Percentiles rank a stretch among this genome's conserved stretches.
Evolutionary conservation across 2,113 vertebrate genomes (phyloP).

Genomic region (Quiscalus mexicanus): DNA sequence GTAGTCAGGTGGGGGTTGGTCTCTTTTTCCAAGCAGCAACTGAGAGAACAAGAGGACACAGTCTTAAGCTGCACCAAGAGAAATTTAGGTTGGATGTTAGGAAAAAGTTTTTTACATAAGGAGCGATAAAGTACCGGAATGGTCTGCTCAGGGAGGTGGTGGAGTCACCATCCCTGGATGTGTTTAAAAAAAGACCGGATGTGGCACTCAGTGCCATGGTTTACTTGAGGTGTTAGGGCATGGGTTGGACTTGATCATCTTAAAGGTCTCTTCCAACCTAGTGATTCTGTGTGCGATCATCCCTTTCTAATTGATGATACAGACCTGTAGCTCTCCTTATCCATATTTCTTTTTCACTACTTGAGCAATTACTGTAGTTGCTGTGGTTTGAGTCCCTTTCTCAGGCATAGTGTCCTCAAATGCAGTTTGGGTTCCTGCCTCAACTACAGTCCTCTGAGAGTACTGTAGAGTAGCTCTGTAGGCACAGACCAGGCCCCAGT

Average conservation of each 20-base stretch:
- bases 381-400: neutral
- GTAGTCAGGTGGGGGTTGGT: too few relatives aligned
- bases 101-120: neutral
- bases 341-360: neutral
- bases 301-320: neutral
- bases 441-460: neutral
- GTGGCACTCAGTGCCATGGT: neutral
- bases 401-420: neutral
- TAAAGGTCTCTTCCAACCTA: neutral
- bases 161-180: neutral
- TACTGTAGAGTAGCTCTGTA: neutral
- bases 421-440: neutral
- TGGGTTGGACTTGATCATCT: neutral
- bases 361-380: neutral
- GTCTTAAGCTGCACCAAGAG: too few relatives aligned
- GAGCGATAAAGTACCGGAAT: neutral
- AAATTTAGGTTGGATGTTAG: too few relatives aligned
- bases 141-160: neutral
- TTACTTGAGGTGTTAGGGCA: neutral
- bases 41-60: too few relatives aligned
- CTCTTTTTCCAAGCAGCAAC: too few relatives aligned
- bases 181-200: too few relatives aligned
- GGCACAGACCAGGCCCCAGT: neutral
- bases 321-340: neutral
- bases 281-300: neutral